Conservation (phyloP, 2,888 invertebrate genomes). For the Dicyrtomina minuta region DNA sequence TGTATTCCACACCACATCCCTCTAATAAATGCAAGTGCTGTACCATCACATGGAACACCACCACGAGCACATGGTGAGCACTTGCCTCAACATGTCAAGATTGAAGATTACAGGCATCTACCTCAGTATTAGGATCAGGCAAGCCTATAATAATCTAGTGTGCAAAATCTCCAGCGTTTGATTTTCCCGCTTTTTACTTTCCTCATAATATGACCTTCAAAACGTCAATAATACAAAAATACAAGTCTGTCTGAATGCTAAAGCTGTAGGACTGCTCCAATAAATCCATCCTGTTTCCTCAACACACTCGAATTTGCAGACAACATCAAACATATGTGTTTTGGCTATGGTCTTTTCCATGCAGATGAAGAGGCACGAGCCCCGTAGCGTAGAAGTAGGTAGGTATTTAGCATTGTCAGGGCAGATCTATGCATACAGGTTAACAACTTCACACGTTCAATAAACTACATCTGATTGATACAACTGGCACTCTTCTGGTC, state of each 20-base stretch:
- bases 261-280: background rate
- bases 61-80: constrained; percentile 21
- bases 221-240: no score
- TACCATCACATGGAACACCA: constrained; percentile 1
- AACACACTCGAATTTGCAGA: background rate
- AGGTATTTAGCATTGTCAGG: background rate
- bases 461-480: constrained; percentile 38
- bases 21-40: no score
- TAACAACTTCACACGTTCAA: constrained; percentile 37
- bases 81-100: constrained; percentile 23
- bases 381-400: background rate
- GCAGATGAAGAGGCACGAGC: background rate
- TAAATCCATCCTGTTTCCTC: background rate
- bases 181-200: background rate
- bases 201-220: background rate
- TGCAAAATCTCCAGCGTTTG: constrained; percentile 1
- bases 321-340: background rate
- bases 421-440: background rate
- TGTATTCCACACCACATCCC: background rate
- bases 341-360: no score
- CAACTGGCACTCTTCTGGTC: constrained; percentile 22
- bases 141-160: no score
- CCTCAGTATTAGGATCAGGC: background rate
- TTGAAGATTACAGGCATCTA: constrained; percentile 16
- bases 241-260: background rate